Evolutionary conservation across 35 echinoderm and acorn worm genomes (phyloP), one percentile per base, ranked within the genome.

Genomic region (Ophiothrix spiculata): DNA sequence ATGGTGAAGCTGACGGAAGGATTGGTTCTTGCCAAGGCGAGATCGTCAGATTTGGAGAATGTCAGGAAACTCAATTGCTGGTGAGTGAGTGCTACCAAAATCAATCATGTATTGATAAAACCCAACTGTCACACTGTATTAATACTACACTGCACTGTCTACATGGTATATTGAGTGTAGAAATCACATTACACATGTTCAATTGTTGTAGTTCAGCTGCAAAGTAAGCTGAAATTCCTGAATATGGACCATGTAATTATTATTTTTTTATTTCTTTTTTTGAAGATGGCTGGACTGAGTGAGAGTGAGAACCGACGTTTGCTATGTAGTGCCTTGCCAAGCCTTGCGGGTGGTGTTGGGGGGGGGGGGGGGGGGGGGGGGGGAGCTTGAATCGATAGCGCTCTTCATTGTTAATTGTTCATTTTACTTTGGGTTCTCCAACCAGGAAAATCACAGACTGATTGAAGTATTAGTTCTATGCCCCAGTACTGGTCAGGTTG

Each of bases 1-100:
- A 49, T 85, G 86, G 94, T 92, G 75, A 97, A 97, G 82, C 90
- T 97, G 81, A 97, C 94, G n/a, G 94, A 97, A 76, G 94, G 94
- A 76, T 84, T 92, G 80, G 94, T 97, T 49, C 90, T 97, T 86
- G 94, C 94, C 12, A 97, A 92, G 82, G 94, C 94, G 79, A 81
- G 91, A 54, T 88, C 94, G 32, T 97, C 94, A 56, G 94, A 97
- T 76, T 87, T 97, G 73, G 94, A 97, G 38, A 97, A 97, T 84
- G 94, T 97, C 38, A 92, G 86, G 77, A 97, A 97, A 77, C 80
- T 97, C 13, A 97, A 97, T 76, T 97, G 94, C 54, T 97, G 94
- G 94, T 97, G 77, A 93, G 91, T 93, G 39, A 29, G 39, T 56
- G 40, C 13, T 77, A 19, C 21, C 75, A 77, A 31, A 33, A 32